Base-by-base conservation (phyloP, 2,113 vertebrate species). In the Zapus hudsonius region DNA sequence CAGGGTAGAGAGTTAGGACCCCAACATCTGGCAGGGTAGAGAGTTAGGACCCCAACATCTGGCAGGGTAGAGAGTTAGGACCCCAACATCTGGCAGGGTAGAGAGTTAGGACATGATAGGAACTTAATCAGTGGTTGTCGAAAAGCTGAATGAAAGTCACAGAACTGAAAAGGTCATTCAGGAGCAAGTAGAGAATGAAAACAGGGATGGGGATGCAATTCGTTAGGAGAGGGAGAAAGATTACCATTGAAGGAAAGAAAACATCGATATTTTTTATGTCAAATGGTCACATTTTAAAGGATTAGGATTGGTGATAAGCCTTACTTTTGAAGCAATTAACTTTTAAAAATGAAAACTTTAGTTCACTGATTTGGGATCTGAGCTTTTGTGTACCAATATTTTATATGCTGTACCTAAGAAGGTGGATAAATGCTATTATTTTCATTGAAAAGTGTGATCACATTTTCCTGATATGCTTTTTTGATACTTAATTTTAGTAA, bases 401-500 rank as follows among this genome's bases (percentile, higher is more conserved):
- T 57, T 63, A 75, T 44, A 27, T 23, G 52, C 22, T 15, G 19
- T 40, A 83, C 44, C 36, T 17, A 69, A 74, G 64, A 31, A 85
- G 5, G 16, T 17, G 12, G 7, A 3, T 44, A 16, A 55, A 29
- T 17, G 11, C 70, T 36, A 75, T 20, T 19, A 52, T 36, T 63
- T 83, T 59, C 78, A 55, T 63, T 57, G 47, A 47, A 57, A 86
- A 86, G 40, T 29, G 16, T 7, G 19, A 67, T 70, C 76, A 57
- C 19, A 20, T 66, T 90, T 75, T 29, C 66, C 52, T 75, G 29
- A 25, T 23, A 31, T 5, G 3, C 33, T 22, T 94, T 81, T 79
- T 83, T 64, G 52, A 63, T 75, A 92, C 90, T 69, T 38, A 44
- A 87, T 80, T 81, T 55, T 69, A 47, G 33, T 67, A 27, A 91